Percentiles rank a stretch among this genome's conserved stretches.
These are phyloP conservation scores for Yponomeuta cagnagella DNA, from an alignment of 2,888 invertebrate genomes.

Conservation along the genomic window DNA sequence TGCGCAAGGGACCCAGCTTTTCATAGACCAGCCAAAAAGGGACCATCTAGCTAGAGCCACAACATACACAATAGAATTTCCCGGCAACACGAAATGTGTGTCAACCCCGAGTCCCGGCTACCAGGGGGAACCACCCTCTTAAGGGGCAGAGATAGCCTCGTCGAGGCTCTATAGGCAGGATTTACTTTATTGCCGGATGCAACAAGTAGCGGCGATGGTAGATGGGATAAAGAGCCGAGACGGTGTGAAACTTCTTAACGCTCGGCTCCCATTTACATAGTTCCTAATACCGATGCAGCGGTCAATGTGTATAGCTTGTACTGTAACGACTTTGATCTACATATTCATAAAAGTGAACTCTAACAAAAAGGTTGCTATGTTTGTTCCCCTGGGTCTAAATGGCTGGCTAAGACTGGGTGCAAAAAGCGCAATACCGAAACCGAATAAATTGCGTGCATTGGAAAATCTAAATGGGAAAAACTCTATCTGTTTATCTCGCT, in stretches of 20 bases:
- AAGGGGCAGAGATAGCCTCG: constrained; percentile 5
- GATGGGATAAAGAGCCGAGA: constrained; percentile 27
- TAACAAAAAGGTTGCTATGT: too few relatives aligned
- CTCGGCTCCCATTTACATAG: neutral
- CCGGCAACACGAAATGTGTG: neutral
- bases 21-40: neutral
- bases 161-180: constrained; percentile 32
- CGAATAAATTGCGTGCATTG: too few relatives aligned
- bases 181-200: constrained; percentile 69
- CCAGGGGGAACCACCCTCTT: neutral
- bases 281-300: neutral
- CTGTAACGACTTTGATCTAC: too few relatives aligned
- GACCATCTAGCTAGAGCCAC: neutral
- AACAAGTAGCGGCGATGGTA: constrained; percentile 52
- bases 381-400: too few relatives aligned
- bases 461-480: too few relatives aligned
- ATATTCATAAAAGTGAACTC: too few relatives aligned
- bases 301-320: too few relatives aligned
- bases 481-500: too few relatives aligned
- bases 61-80: neutral
- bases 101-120: neutral
- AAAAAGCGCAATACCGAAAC: too few relatives aligned
- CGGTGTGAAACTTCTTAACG: neutral
- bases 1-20: too few relatives aligned
- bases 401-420: too few relatives aligned